A percentile compares a stretch with the other conserved stretches of the same genome.
phyloP scores from a whole-genome alignment of 2,797 vertebrate genomes.

The Sebastes nivosus region DNA sequence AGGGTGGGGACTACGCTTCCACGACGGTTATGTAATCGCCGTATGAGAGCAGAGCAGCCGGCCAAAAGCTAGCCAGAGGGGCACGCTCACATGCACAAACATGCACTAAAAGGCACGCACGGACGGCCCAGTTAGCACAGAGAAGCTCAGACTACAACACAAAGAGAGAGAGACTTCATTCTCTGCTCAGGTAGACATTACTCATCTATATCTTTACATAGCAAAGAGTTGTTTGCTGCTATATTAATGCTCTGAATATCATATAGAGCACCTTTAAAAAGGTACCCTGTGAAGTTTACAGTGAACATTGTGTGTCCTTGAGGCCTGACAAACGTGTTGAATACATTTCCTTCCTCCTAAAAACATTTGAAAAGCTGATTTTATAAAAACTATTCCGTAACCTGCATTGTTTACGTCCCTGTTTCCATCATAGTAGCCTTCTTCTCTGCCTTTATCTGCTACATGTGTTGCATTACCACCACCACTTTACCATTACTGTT shows the following conservation, averaged over 20 bases:
- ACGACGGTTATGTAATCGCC: too few relatives aligned
- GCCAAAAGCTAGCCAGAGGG: too few relatives aligned
- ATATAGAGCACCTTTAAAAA: neutral
- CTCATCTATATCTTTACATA: too few relatives aligned
- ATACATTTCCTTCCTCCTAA: neutral
- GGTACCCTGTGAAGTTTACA: neutral
- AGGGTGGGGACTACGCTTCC: too few relatives aligned
- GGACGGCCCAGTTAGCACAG: fast-evolving
- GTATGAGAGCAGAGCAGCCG: too few relatives aligned
- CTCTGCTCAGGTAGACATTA: too few relatives aligned
- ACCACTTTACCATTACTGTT: neutral
- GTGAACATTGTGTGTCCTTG: neutral
- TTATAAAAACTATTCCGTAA: neutral
- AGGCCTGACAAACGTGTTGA: neutral
- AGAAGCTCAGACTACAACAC: too few relatives aligned
- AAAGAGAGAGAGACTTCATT: too few relatives aligned
- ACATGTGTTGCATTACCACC: neutral
- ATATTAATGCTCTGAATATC: neutral
- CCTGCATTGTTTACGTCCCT: neutral
- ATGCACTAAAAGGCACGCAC: too few relatives aligned
- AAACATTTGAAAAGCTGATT: neutral
- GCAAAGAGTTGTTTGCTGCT: fast-evolving
- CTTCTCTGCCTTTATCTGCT: neutral
- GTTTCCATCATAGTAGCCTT: neutral
- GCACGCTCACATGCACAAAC: too few relatives aligned